Percentiles rank a stretch among this genome's conserved stretches.
These are phyloP conservation scores for Lutraria lutraria DNA, from an alignment of 2,888 invertebrate genomes.

Conservation along the genomic window DNA sequence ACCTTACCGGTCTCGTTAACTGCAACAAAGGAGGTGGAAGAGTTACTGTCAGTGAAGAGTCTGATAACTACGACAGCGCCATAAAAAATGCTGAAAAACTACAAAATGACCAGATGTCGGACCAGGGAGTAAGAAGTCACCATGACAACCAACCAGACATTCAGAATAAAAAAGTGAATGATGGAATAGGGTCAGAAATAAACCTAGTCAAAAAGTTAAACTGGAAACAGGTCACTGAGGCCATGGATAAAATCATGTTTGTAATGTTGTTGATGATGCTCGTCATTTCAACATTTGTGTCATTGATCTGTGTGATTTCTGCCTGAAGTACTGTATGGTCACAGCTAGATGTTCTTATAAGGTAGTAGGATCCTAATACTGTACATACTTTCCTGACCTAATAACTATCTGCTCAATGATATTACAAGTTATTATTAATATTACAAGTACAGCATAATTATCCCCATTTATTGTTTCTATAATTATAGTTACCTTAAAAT, in stretches of 20 bases:
- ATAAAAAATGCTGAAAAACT: neutral
- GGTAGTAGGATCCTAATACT: too few species aligned
- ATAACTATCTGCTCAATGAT: too few species aligned
- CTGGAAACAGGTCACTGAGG: neutral
- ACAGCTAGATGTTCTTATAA: too few species aligned
- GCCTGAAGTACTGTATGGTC: neutral
- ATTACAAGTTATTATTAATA: too few species aligned
- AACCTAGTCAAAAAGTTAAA: neutral
- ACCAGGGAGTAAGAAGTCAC: neutral
- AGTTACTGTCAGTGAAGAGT: neutral
- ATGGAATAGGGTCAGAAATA: neutral
- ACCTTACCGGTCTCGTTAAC: neutral
- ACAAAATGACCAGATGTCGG: neutral
- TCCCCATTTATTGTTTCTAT: too few species aligned
- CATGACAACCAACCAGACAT: neutral
- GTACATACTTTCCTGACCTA: too few species aligned
- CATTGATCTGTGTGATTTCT: slow-evolving; percentile 18
- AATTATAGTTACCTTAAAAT: too few species aligned
- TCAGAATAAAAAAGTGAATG: neutral
- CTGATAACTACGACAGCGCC: neutral
- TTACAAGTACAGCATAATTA: neutral
- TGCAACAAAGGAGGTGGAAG: neutral
- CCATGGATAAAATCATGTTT: slow-evolving; percentile 17
- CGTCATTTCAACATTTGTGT: neutral
- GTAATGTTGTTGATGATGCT: neutral